phyloP scores from a whole-genome alignment of 1,140 invertebrate species.

The Procambarus virginalis region DNA sequence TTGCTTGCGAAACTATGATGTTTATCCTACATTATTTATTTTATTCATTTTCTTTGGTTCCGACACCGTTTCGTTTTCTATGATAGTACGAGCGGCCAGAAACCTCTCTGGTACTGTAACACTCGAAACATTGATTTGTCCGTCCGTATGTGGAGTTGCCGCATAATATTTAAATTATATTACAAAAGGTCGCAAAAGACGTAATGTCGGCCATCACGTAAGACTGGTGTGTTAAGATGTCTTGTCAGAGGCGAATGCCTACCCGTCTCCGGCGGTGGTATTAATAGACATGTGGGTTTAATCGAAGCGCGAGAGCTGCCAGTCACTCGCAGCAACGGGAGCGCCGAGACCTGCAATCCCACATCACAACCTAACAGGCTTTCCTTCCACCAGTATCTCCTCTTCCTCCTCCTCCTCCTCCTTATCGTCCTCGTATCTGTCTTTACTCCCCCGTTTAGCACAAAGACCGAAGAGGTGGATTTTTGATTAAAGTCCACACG shows the following conservation, averaged over 20 bases:
- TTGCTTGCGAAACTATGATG: background rate
- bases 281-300: background rate
- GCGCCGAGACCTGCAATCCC: background rate
- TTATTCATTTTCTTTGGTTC: background rate
- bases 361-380: background rate
- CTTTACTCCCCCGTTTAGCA: background rate
- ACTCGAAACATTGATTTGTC: slow-evolving; percentile 7
- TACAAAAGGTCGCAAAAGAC: background rate
- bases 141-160: background rate
- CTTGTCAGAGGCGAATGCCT: background rate
- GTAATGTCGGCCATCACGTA: background rate
- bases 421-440: too few species aligned
- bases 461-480: background rate
- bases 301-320: background rate
- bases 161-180: background rate
- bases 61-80: background rate
- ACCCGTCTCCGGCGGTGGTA: background rate
- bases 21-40: too few species aligned
- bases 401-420: background rate
- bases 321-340: background rate
- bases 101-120: background rate
- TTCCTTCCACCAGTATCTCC: background rate
- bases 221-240: background rate
- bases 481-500: background rate
- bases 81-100: background rate